A percentile compares a stretch with the other conserved stretches of the same genome.
Conservation (phyloP, 2,888 invertebrate species). For the Flabesymbios commensalis region DNA sequence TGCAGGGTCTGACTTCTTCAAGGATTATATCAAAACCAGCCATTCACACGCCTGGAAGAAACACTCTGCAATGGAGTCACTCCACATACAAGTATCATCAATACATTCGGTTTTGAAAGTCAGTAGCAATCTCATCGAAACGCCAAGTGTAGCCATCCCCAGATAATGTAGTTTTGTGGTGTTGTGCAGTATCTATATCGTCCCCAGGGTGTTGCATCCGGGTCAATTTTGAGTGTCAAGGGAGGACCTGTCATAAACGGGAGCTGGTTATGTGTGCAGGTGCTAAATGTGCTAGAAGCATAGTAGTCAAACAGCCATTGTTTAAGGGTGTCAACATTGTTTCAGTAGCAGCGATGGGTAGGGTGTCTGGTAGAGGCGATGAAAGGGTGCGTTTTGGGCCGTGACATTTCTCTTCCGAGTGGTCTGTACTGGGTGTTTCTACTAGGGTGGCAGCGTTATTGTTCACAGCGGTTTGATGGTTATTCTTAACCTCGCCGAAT, state of each 20-base stretch:
- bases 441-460: too few relatives aligned
- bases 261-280: constrained; percentile 21
- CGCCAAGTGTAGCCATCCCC: constrained; percentile 38
- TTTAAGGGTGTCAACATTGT: constrained; percentile 14
- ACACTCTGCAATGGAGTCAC: constrained; percentile 27
- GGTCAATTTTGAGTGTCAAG: constrained; percentile 22
- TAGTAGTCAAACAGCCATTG: constrained; percentile 18
- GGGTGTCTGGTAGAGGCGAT: constrained; percentile 14
- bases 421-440: constrained; percentile 16
- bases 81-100: constrained; percentile 34
- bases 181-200: constrained; percentile 36
- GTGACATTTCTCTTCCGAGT: not conserved
- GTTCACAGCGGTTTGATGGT: too few relatives aligned
- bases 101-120: constrained; percentile 42
- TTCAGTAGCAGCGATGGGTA: constrained; percentile 22
- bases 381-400: constrained; percentile 7
- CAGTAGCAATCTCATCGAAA: constrained; percentile 37
- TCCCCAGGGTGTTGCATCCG: constrained; percentile 37
- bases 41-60: constrained; percentile 31
- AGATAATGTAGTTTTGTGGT: constrained; percentile 35
- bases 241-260: constrained; percentile 27
- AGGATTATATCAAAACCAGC: constrained; percentile 38
- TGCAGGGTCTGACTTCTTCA: constrained; percentile 31
- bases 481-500: too few relatives aligned
- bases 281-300: constrained; percentile 28